Evolutionary conservation across 2,797 vertebrate genomes (phyloP).

Genomic region (Columba guinea): DNA sequence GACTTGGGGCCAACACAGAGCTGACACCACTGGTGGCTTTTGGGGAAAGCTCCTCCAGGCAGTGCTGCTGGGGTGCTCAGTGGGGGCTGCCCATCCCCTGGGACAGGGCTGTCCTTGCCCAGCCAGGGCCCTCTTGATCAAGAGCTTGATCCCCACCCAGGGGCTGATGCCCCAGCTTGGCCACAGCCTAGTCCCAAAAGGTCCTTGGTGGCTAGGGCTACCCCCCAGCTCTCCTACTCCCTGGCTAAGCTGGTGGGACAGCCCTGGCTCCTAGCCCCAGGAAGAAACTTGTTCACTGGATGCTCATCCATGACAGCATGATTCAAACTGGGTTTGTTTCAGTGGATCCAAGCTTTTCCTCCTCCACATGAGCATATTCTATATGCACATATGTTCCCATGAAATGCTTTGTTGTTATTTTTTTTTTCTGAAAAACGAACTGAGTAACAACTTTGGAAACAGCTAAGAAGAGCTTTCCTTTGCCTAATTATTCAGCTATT

Average conservation of each 20-base stretch:
- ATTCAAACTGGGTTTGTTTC: not conserved
- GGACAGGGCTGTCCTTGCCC: not conserved
- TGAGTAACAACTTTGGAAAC: not conserved
- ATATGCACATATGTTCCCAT: not conserved
- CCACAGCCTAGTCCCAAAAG: not conserved
- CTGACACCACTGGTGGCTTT: not conserved
- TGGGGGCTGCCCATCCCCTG: not conserved
- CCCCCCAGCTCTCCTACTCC: not conserved
- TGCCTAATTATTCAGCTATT: not conserved
- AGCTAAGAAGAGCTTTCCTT: not conserved
- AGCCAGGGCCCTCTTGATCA: not conserved
- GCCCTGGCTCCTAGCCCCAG: not conserved
- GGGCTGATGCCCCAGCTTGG: too few relatives aligned
- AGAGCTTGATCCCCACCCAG: accelerated
- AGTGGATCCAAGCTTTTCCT: conserved; percentile 15
- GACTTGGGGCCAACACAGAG: not conserved
- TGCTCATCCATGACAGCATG: not conserved
- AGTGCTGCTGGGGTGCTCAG: not conserved
- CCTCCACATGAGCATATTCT: not conserved
- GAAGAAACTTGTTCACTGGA: not conserved
- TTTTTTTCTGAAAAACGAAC: not conserved
- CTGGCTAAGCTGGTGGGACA: not conserved
- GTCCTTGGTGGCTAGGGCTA: not conserved
- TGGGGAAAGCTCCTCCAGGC: not conserved
- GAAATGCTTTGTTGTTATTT: not conserved